Evolutionary conservation across 2,113 vertebrate genomes (phyloP), one percentile per base, ranked within the genome.

Genomic region (Arizona elegans): DNA sequence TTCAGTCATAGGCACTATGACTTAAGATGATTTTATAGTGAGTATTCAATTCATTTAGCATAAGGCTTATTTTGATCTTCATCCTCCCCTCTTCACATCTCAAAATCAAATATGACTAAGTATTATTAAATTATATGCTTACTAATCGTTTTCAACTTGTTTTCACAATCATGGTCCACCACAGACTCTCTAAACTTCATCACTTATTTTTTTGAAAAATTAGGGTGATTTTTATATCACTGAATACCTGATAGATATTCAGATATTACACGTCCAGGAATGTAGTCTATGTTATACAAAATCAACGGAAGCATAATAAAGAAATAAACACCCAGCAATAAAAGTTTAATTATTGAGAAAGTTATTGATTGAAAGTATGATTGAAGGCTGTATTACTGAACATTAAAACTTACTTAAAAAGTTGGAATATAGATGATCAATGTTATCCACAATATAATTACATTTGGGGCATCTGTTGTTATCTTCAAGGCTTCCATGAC

Each of bases 401-500:
- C 24, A 29, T 24, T 91, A 97, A 91, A 89, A 98, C 98, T 97
- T 97, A 99, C 99, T 99, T 96, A 99, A 98, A 96, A 99, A 99
- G 97, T 99, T 99, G 92, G 99, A 99, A 96, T 99, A 99, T 47
- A 99, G 98, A 97, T 99, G 99, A 96, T 99, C 99, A 96, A 99
- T 98, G 75, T 99, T 99, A 97, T 99, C 99, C 93, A 99, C 98
- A 92, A 99, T 98, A 94, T 99, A 99, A 97, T 99, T 99, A 97
- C 99, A 99, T 97, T 99, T 99, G 62, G 99, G 99, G 96, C 99
- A 99, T 95, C 99, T 98, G 97, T 99, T 99, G 96, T 99, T 99
- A 96, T 99, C 99, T 95, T 99, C 99, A 96, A 99, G 97, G 97
- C 99, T 99, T 96, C 99, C 99, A 91, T 99, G 98, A 97, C 99